phyloP scores from a whole-genome alignment of 2,797 vertebrate genomes.

The Poecilia picta region DNA sequence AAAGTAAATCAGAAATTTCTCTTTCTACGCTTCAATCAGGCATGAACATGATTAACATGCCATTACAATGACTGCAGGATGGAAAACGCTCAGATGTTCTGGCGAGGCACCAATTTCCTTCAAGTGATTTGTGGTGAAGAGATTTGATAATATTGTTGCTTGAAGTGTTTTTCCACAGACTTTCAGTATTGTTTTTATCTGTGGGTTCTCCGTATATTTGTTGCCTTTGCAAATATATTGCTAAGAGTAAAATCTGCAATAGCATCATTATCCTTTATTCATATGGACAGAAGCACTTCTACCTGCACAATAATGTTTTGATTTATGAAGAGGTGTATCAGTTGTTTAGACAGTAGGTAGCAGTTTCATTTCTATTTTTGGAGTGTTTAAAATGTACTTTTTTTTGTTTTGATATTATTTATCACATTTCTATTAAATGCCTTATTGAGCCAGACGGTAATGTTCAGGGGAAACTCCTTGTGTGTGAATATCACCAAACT shows the following conservation, averaged over 20 bases:
- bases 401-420: neutral
- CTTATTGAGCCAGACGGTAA: neutral
- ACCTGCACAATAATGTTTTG: neutral
- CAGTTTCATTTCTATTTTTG: neutral
- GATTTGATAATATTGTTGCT: slow-evolving; percentile 36
- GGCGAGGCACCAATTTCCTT: slow-evolving; percentile 13
- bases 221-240: neutral
- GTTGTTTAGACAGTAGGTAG: neutral
- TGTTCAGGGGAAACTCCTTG: neutral
- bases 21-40: slow-evolving; percentile 6
- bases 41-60: slow-evolving; percentile 34
- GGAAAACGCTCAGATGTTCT: slow-evolving; percentile 24
- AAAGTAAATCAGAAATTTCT: neutral
- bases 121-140: slow-evolving; percentile 27
- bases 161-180: slow-evolving; percentile 12
- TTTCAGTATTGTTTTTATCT: neutral
- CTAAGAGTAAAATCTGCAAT: too few relatives aligned
- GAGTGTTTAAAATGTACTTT: neutral
- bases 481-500: slow-evolving; percentile 9
- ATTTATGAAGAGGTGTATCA: neutral
- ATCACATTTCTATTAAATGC: neutral
- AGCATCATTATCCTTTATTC: too few relatives aligned
- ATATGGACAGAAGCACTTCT: neutral
- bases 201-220: neutral
- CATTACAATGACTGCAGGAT: slow-evolving; percentile 11